These are phyloP conservation scores for Drosophila pectinifera DNA, from an alignment of 1,140 invertebrate genomes.

Conservation along the genomic window DNA sequence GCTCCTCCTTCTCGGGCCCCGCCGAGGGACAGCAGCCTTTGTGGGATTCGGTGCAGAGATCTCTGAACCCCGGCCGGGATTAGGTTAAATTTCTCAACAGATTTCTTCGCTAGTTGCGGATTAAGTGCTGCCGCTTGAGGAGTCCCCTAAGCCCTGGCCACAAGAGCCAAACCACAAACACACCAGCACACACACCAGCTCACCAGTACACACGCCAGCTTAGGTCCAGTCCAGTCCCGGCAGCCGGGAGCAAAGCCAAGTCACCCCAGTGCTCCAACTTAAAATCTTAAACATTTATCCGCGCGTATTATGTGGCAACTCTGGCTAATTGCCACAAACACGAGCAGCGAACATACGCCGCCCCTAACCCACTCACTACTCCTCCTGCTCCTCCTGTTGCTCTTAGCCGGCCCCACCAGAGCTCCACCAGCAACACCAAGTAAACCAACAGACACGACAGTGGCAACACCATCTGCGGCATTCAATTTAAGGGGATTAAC, in stretches of 20 bases:
- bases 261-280: constrained; percentile 58
- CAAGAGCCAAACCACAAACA: constrained; percentile 70
- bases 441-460: constrained; percentile 20
- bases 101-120: constrained; percentile 74
- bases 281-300: constrained; percentile 84
- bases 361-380: neutral
- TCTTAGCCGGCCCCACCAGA: constrained; percentile 1
- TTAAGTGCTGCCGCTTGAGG: constrained; percentile 34
- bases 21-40: constrained; percentile 44
- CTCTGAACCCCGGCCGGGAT: constrained; percentile 53
- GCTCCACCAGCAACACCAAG: constrained; percentile 15
- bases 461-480: constrained; percentile 78
- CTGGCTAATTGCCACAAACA: constrained; percentile 77
- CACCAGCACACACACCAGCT: constrained; percentile 25
- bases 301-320: constrained; percentile 84
- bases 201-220: constrained; percentile 56
- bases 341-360: constrained; percentile 16
- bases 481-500: constrained; percentile 85
- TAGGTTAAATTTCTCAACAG: constrained; percentile 78
- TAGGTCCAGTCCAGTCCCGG: constrained; percentile 42
- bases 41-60: constrained; percentile 28
- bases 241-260: constrained; percentile 51
- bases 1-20: no score
- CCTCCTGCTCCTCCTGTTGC: constrained; percentile 36
- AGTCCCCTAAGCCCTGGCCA: constrained; percentile 64